phyloP scores from a whole-genome alignment of 2,113 vertebrate genomes.

The Stegostoma tigrinum region DNA sequence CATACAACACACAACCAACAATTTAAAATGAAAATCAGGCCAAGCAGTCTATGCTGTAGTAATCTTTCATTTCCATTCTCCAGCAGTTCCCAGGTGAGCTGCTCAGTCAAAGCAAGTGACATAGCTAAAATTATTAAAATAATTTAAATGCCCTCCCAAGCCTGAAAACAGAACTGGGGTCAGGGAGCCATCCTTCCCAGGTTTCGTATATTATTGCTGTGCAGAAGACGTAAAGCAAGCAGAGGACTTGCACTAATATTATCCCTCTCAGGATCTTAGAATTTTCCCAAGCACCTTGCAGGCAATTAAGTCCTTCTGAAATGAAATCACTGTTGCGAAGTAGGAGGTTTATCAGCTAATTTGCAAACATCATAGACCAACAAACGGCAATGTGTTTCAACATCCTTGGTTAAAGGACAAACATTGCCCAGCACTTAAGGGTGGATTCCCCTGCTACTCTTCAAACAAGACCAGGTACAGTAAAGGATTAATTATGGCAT shows the following conservation, averaged over 20 bases:
- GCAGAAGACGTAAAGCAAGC: background rate
- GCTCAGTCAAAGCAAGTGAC: background rate
- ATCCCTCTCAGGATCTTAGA: background rate
- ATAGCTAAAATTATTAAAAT: background rate
- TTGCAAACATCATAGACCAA: background rate
- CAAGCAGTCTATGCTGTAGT: background rate
- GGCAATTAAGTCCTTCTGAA: background rate
- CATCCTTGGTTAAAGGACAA: background rate
- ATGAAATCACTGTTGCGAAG: background rate
- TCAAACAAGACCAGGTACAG: background rate
- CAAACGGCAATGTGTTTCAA: background rate
- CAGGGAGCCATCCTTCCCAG: background rate
- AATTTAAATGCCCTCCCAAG: background rate
- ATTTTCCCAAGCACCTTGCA: background rate
- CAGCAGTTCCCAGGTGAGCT: background rate
- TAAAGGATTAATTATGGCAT: no score
- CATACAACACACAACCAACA: background rate
- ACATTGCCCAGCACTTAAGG: background rate
- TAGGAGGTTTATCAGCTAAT: background rate
- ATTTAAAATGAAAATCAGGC: background rate
- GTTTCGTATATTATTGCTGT: background rate
- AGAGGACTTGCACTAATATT: background rate
- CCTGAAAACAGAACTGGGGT: background rate
- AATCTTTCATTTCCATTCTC: background rate
- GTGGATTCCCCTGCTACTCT: background rate